Evolutionary conservation across 2,113 vertebrate species (phyloP).

Genomic region (Lathamus discolor): DNA sequence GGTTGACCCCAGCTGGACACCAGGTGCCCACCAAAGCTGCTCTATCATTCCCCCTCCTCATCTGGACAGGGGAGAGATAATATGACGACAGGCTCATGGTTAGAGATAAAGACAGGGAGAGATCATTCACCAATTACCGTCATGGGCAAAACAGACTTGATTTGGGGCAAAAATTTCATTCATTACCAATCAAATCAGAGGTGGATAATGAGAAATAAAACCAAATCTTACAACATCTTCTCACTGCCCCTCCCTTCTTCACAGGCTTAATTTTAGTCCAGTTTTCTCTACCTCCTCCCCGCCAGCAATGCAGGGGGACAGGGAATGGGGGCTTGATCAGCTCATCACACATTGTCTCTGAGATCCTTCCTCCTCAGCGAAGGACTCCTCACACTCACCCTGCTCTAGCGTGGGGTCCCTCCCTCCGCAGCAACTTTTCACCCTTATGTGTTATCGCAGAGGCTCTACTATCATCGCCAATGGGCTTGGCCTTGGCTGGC

Average conservation of each 20-base stretch:
- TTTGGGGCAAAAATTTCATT: background rate
- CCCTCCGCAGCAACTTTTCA: background rate
- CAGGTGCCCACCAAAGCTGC: background rate
- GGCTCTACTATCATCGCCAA: background rate
- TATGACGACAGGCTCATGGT: background rate
- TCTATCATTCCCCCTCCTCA: background rate
- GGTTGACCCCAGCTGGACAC: background rate
- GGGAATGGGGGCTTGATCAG: background rate
- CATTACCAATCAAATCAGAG: background rate
- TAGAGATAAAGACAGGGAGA: background rate
- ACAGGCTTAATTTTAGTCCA: background rate
- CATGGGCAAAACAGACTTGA: background rate
- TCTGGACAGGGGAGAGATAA: background rate
- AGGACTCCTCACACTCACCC: background rate
- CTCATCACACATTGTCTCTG: background rate
- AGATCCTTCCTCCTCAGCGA: accelerated
- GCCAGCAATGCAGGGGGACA: background rate
- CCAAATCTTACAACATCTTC: background rate
- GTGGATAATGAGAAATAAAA: background rate
- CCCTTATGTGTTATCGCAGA: background rate
- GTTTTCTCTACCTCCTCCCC: background rate
- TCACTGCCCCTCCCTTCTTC: background rate
- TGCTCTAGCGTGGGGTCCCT: background rate
- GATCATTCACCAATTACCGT: background rate
- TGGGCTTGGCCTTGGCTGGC: background rate